Conservation (phyloP, 2,797 vertebrate genomes). For the Uromys caudimaculatus region DNA sequence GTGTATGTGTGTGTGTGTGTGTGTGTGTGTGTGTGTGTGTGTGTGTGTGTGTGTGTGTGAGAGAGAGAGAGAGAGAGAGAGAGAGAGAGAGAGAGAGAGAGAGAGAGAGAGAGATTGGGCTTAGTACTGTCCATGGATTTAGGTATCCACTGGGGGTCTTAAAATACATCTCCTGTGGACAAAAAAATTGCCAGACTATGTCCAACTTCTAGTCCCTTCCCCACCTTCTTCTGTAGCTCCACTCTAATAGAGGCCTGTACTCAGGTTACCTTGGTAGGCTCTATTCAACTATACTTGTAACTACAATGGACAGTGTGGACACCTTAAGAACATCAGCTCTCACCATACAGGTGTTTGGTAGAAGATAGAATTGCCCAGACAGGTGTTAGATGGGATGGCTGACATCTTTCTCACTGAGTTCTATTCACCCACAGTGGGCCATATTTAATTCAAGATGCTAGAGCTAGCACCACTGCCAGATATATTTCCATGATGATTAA, state of each 20-base stretch:
- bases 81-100: no score
- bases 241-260: neutral
- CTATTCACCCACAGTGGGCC: slow-evolving; percentile 52
- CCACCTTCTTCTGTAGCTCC: neutral
- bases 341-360: neutral
- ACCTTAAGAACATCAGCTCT: neutral
- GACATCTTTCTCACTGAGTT: slow-evolving; percentile 52
- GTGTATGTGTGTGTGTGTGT: neutral
- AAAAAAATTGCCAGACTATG: neutral
- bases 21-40: neutral
- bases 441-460: slow-evolving; percentile 77
- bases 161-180: rapidly evolving
- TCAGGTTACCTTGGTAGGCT: neutral
- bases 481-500: slow-evolving; percentile 86
- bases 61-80: no score
- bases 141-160: neutral
- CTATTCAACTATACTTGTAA: neutral
- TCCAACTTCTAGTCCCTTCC: no score
- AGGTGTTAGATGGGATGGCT: slow-evolving; percentile 58
- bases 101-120: neutral
- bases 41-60: neutral
- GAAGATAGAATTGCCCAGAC: slow-evolving; percentile 29
- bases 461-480: slow-evolving; percentile 81
- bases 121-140: neutral
- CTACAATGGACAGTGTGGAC: neutral